Evolutionary conservation across 2,888 invertebrate species (phyloP), one percentile per base, ranked within the genome.

Genomic region (Pelosia muscerda): DNA sequence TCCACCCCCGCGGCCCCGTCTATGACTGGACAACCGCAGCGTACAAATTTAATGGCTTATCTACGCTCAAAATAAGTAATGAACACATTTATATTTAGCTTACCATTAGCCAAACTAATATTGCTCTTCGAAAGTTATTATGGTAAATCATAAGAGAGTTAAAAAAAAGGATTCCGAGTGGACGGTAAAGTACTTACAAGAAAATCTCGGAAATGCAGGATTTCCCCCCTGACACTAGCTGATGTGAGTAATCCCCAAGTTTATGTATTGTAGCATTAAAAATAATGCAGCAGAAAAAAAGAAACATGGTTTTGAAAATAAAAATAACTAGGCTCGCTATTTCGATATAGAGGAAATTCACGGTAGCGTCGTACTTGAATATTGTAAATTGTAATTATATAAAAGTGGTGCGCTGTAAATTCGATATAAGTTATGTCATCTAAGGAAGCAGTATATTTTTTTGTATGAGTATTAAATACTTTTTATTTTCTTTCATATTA

Each of bases 11-110:
- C 65, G 9, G 73, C 72, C 69, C 72, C 28, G 63, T 70, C 69
- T 66, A 73, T 56, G 62, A 73, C 70, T 76, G 79, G 79, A 75
- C 81, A 74, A 65, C 74, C 55, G 66, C 67, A 67, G 68, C 38
- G 69, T 70, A 75, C 70, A 73, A 65, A 60, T 80, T 66, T 72
- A 75, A 74, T 71, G 61, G 55, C 56, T 63, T 66, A 25, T 49
- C 49, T 19, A 58, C 57, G 55, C 42, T 23, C 8, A 63, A 54
- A 63, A 22, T 57, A 15, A 38, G 31, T 62, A 42, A 34, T 58
- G 38, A 23, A 25, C 19, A 25, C 15, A n/a, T 61, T 53, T 66
- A 72, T 65, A 59, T 68, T 25, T 42, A 55, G 54, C 54, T 11
- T 25, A 13, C 3, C 22, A 55, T 55, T 25, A 55, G 22, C 13